These are phyloP conservation scores for Argopecten irradians DNA, from an alignment of 1,140 invertebrate species.

Conservation along the genomic window DNA sequence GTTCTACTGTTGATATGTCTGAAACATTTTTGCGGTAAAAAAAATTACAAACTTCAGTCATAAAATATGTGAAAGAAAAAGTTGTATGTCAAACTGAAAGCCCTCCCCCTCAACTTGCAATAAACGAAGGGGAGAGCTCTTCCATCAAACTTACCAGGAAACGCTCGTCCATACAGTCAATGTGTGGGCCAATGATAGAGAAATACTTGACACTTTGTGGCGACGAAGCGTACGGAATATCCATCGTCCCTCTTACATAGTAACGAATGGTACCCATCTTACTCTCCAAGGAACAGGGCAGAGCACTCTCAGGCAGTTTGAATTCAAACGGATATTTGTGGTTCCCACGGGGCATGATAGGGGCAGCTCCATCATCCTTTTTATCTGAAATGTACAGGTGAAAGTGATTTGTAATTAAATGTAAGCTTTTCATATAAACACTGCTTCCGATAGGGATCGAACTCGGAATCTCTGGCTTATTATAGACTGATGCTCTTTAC, in stretches of 20 bases:
- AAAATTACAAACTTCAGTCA: too few relatives aligned
- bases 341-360: conserved; percentile 86
- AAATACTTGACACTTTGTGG: conserved; percentile 92
- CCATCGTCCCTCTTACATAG: conserved; percentile 87
- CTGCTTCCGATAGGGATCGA: too few relatives aligned
- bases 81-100: too few relatives aligned
- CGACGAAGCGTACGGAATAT: conserved; percentile 89
- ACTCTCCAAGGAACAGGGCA: conserved; percentile 90
- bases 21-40: too few relatives aligned
- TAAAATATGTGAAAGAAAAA: too few relatives aligned
- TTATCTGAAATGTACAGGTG: conserved; percentile 78
- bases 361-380: conserved; percentile 83
- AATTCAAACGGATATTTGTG: conserved; percentile 89
- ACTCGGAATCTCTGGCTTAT: too few relatives aligned
- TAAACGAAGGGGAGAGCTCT: too few relatives aligned
- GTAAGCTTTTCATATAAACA: too few relatives aligned
- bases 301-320: conserved; percentile 85
- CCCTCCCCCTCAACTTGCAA: too few relatives aligned
- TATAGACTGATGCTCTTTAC: too few relatives aligned
- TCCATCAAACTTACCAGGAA: conserved; percentile 82
- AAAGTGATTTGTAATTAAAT: too few relatives aligned
- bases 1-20: too few relatives aligned
- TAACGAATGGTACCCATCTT: conserved; percentile 88
- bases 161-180: conserved; percentile 91
- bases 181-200: conserved; percentile 89